phyloP scores from a whole-genome alignment of 2,113 vertebrate species.

The mouse (Mus musculus) region GRCm39 chr9:71057501-71058000 shows the following conservation, averaged over 20 bases:
- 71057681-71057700: not conserved
- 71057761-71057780: not conserved
- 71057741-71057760: not conserved
- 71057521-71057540: no score
- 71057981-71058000: not conserved
- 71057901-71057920: not conserved
- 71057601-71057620: not conserved
- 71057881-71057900: constrained; percentile 28
- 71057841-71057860: not conserved
- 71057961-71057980: constrained; percentile 19
- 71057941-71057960: not conserved
- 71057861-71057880: constrained; percentile 21
- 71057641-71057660: not conserved
- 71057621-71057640: not conserved
- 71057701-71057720: not conserved
- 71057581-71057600: not conserved
- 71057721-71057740: not conserved
- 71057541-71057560: not conserved
- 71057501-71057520: no score
- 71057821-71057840: not conserved
- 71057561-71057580: not conserved
- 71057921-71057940: not conserved
- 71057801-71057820: not conserved
- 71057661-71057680: not conserved
- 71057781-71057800: not conserved